Conservation (phyloP, 2,113 vertebrate species). For the Charadrius vociferus region DNA sequence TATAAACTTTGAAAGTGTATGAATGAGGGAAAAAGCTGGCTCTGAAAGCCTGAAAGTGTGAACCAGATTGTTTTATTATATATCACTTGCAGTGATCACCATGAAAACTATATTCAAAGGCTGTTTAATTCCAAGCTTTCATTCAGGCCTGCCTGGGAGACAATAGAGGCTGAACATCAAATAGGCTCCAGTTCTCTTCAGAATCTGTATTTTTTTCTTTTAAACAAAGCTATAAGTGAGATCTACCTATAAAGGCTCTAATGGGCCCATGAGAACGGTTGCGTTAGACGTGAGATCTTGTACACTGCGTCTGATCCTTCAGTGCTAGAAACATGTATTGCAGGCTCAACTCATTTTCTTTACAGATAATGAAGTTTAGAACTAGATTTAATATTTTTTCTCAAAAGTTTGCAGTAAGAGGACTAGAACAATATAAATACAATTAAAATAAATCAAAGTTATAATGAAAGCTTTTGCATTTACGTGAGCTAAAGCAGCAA, state of each 20-base stretch:
- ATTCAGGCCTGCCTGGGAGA: constrained; percentile 58
- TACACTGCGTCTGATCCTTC: constrained; percentile 18
- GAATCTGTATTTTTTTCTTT: constrained; percentile 25
- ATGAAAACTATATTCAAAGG: not conserved
- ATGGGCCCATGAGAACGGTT: constrained; percentile 17
- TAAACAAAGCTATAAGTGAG: constrained; percentile 42
- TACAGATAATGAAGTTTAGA: constrained; percentile 47
- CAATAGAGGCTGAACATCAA: constrained; percentile 66
- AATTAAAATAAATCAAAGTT: not conserved
- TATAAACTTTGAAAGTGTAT: not conserved
- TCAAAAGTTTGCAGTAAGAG: not conserved
- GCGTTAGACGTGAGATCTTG: constrained; percentile 29
- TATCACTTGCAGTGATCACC: constrained; percentile 20
- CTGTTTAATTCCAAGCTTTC: constrained; percentile 50
- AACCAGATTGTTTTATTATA: constrained; percentile 5
- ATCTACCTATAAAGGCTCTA: constrained; percentile 35
- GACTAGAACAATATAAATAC: not conserved
- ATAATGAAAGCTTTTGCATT: not conserved
- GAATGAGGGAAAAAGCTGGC: not conserved
- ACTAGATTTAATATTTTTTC: not conserved
- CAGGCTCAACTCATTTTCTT: constrained; percentile 52
- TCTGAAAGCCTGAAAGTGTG: not conserved
- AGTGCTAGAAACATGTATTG: constrained; percentile 30
- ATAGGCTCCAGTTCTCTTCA: constrained; percentile 43
- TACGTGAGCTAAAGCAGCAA: not conserved